Percentiles rank a stretch among this genome's conserved stretches.
phyloP scores from a whole-genome alignment of 2,797 vertebrate genomes.

The Lateolabrax maculatus region DNA sequence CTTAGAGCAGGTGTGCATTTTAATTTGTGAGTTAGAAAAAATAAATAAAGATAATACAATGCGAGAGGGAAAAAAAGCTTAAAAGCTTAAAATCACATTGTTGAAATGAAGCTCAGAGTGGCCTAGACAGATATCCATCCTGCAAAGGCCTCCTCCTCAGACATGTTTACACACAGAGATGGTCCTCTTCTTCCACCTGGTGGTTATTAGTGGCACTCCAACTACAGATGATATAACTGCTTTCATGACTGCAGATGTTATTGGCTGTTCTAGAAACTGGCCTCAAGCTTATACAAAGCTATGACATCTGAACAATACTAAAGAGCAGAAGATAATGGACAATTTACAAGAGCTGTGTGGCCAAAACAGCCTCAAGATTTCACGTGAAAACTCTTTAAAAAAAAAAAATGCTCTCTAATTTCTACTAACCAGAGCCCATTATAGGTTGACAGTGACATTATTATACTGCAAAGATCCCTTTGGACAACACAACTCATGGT shows the following conservation, averaged over 20 bases:
- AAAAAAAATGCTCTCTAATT: not conserved
- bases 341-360: not conserved
- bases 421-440: not conserved
- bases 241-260: not conserved
- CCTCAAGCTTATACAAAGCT: not conserved
- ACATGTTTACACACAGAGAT: not conserved
- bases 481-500: not conserved
- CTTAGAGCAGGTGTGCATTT: not conserved
- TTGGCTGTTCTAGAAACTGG: not conserved
- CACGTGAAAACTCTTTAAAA: not conserved
- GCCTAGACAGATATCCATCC: not conserved
- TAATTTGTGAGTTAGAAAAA: not conserved
- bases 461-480: not conserved
- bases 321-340: not conserved
- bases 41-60: not conserved
- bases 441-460: not conserved
- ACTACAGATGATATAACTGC: not conserved
- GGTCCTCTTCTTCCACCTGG: constrained; percentile 68
- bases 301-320: not conserved
- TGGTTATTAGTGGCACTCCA: constrained; percentile 55
- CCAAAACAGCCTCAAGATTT: not conserved
- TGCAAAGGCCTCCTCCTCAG: not conserved
- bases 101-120: not conserved
- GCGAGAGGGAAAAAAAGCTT: too few relatives aligned
- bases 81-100: not conserved